Evolutionary conservation across 2,113 vertebrate species (phyloP), one percentile per base, ranked within the genome.

Genomic region (cat (Felis catus)): DNA sequence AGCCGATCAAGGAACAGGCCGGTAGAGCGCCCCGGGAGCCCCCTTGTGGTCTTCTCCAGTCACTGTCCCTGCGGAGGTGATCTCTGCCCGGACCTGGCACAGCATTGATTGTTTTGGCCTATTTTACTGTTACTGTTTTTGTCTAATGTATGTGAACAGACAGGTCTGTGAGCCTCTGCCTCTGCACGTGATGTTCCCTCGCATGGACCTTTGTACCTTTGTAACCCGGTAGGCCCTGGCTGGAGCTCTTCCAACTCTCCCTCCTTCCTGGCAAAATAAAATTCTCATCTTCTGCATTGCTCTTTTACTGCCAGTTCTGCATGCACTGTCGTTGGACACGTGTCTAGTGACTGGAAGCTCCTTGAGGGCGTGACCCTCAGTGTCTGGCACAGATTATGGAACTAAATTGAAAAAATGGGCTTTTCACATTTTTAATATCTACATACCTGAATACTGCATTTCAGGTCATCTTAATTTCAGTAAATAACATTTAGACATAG

Each of bases 401-500:
- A 55, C 76, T 41, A 58, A 70, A 58, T 9, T 39, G 29, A 89
- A 89, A 48, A 58, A 33, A 68, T 71, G 68, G 13, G 88, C 13
- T 39, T 70, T 61, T 31, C 48, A 36, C 58, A 36, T 80, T 82
- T 66, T 79, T 9, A 61, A 16, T 80, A 92, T 73, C 53, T 33
- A 73, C 4, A 39, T 55, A 51, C 15, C n/a, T 55, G 70, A 63
- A 79, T 23, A 93, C 2, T 76, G 14, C 51, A 25, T 68, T 48
- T 85, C 91, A 79, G 31, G 16, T 76, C 48, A 81, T 96, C 92
- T 86, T 58, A 70, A 92, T 86, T 85, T 53, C 36, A 92, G n/a
- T 65, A 86, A 92, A 41, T 86, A 73, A 80, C 79, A 41, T n/a
- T 74, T 55, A 89, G 65, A 45, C 33, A 18, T 23, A 65, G 31